Evolutionary conservation across 30 jellyfish, hydroid and myxozoan genomes (phyloP), one percentile per base, ranked within the genome.

Genomic region (Turritopsis dohrnii): DNA sequence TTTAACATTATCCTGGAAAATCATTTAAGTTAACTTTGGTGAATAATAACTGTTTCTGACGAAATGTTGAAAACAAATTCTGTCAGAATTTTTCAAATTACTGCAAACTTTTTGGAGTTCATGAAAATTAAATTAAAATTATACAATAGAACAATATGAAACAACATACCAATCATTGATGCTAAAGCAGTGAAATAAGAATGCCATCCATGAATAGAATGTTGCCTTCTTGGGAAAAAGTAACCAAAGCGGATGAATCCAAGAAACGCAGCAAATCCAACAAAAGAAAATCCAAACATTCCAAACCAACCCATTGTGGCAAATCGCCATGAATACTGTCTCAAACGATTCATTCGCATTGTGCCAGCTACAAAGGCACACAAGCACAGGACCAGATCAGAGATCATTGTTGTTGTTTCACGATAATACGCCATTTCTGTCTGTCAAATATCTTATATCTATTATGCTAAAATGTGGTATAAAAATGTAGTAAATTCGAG

Each of bases 211-310:
- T 82, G 52, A 66, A 82, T 18, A 4, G 53, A 66, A 29, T 82
- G 65, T 17, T 82, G 89, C 18, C 89, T 23, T 66, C 86, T 66
- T 20, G 89, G 89, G n/a, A 82, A 82, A 21, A 82, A 66, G 41
- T 82, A 82, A 65, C 89, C 89, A 82, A 82, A 82, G 23, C 85
- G 65, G 30, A 82, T 24, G n/a, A 82, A 66, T 0, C 89, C 89
- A 17, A 82, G 73, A n/a, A 82, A 65, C 24, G 89, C 89, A 4
- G 89, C 89, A 82, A 82, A 82, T 27, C 87, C 89, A 65, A 82
- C 66, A 17, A 82, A 66, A 1, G 89, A 82, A 82, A 82, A 82
- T 17, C 89, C 89, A 82, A 82, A 66, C 89, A 82, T 82, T 26
- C 83, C 89, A 82, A 82, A 82, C 89, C 89, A 82, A n/a, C 76